Percentiles rank a stretch among this genome's conserved stretches.
These are phyloP conservation scores for Gambusia affinis DNA, from an alignment of 2,113 vertebrate genomes.

Conservation along the genomic window DNA sequence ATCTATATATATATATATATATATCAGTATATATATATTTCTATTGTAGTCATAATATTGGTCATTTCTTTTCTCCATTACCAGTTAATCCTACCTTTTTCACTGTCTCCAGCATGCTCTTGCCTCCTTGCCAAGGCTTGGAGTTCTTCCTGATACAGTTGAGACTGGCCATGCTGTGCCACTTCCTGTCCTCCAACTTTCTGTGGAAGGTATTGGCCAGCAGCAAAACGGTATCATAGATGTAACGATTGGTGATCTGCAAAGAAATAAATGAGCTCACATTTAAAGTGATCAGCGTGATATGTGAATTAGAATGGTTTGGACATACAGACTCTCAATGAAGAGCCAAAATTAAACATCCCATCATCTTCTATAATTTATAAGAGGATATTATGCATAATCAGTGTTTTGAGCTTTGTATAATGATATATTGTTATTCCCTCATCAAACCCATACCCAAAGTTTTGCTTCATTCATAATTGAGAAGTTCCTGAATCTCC, in stretches of 20 bases:
- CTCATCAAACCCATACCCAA: too few species aligned
- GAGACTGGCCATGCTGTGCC: constrained; percentile 99
- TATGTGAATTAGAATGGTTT: neutral
- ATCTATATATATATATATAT: too few species aligned
- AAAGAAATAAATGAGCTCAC: neutral
- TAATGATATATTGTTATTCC: too few species aligned
- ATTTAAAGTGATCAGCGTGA: neutral
- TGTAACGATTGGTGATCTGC: constrained; percentile 96
- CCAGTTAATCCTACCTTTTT: constrained; percentile 86
- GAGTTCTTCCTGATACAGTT: constrained; percentile 98
- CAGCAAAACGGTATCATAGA: constrained; percentile 94
- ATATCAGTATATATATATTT: too few species aligned
- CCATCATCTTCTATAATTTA: neutral
- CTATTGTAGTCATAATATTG: neutral
- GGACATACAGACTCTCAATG: neutral
- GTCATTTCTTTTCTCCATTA: neutral
- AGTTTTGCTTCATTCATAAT: too few species aligned
- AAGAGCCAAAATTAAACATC: too few species aligned
- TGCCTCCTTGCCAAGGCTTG: constrained; percentile 97
- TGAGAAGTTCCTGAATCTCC: too few species aligned
- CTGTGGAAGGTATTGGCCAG: constrained; percentile 97
- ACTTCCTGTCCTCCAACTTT: constrained; percentile 97
- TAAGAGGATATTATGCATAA: too few species aligned
- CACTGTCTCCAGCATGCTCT: constrained; percentile 96
- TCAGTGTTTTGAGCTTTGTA: too few species aligned